phyloP scores from a whole-genome alignment of 1,140 invertebrate species.

The Chironomus tepperi region DNA sequence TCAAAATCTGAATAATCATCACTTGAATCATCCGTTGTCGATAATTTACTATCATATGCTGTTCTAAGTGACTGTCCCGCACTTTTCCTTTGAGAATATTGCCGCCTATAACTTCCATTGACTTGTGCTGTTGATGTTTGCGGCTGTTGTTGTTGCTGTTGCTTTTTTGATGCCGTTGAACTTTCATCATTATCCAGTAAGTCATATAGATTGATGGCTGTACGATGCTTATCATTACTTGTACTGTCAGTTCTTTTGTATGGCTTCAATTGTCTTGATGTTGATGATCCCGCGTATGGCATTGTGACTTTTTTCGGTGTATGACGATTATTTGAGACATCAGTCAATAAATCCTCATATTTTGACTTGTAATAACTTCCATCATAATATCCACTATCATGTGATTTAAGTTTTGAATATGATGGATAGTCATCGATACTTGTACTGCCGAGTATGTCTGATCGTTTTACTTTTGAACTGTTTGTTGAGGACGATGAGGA shows the following conservation, averaged over 20 bases:
- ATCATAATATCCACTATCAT: slow-evolving; percentile 20
- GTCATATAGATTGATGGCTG: slow-evolving; percentile 10
- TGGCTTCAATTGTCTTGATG: slow-evolving; percentile 8
- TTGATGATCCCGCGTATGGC: background rate
- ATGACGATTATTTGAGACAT: background rate
- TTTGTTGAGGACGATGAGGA: background rate
- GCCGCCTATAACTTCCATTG: slow-evolving; percentile 28
- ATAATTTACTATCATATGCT: slow-evolving; percentile 39
- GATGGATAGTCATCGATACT: background rate
- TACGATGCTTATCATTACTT: background rate
- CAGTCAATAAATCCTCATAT: slow-evolving; percentile 26
- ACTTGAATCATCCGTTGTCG: slow-evolving; percentile 43
- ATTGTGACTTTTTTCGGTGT: background rate
- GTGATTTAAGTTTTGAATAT: background rate
- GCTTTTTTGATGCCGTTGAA: slow-evolving; percentile 14
- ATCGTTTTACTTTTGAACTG: background rate
- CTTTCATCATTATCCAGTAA: background rate
- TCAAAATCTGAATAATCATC: slow-evolving; percentile 34
- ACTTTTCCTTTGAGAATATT: slow-evolving; percentile 35
- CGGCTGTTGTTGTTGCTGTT: slow-evolving; percentile 30
- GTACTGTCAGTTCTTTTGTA: slow-evolving; percentile 3
- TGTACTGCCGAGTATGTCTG: background rate
- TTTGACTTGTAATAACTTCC: slow-evolving; percentile 28
- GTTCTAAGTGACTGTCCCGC: slow-evolving; percentile 27
- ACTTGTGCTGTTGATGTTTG: slow-evolving; percentile 26